phyloP scores from a whole-genome alignment of 2,888 invertebrate genomes.

The Hydriomena furcata region DNA sequence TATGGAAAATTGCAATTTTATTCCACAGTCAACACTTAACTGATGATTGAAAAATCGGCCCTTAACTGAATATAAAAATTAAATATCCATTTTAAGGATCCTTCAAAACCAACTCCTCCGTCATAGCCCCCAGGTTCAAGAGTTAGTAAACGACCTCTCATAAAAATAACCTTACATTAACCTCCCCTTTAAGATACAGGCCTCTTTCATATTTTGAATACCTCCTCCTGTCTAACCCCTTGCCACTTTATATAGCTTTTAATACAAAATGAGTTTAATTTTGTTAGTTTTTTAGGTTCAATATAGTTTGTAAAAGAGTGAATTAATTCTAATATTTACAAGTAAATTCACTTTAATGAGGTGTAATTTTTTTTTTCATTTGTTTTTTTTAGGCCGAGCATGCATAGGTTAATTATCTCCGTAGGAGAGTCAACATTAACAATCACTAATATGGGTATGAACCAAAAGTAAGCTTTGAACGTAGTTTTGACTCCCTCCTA shows the following conservation, averaged over 20 bases:
- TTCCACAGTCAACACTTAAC: too few relatives aligned
- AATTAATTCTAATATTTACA: too few relatives aligned
- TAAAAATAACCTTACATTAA: conserved; percentile 29
- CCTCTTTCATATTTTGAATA: conserved; percentile 79
- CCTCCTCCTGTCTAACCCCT: conserved; percentile 44
- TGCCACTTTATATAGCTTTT: neutral
- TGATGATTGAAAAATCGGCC: too few relatives aligned
- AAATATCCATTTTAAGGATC: neutral
- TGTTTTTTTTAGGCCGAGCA: too few relatives aligned
- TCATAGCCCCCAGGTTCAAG: conserved; percentile 3
- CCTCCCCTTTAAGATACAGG: conserved; percentile 30
- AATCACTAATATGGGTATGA: too few relatives aligned
- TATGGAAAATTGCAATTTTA: too few relatives aligned
- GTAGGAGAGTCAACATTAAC: too few relatives aligned
- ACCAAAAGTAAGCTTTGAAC: too few relatives aligned
- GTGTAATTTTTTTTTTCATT: too few relatives aligned
- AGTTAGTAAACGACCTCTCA: conserved; percentile 23
- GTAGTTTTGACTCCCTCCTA: too few relatives aligned
- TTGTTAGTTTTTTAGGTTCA: neutral
- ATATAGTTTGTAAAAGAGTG: neutral
- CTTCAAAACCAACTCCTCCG: conserved; percentile 9
- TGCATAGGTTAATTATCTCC: too few relatives aligned
- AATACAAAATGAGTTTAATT: neutral
- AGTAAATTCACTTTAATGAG: too few relatives aligned
- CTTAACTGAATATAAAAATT: neutral